Base-by-base conservation (phyloP, 2,888 invertebrate genomes). In the Selenia dentaria region DNA sequence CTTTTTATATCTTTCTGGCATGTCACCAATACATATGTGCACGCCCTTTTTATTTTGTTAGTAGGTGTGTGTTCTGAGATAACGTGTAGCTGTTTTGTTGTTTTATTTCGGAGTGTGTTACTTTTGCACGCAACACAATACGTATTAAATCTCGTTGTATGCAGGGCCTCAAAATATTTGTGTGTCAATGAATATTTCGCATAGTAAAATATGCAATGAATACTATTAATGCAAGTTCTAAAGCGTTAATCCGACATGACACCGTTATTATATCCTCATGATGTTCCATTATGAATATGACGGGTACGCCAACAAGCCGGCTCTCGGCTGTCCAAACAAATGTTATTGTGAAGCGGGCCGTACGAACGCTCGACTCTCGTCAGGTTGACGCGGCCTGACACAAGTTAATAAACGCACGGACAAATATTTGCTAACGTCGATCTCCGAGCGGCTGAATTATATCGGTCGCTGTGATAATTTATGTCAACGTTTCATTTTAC, bases 351-450 rank as follows among this genome's bases (percentile, higher is more conserved):
- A 67, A 56, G 57, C 55, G 53, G 35, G 48, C 51, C 62, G 52
- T 59, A 59, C 62, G 52, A 59, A 59, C 57, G 57, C 62, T 52
- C 59, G 59, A 39, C 44, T 47, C 47, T 36, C 37, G 47, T 52
- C 40, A 51, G 52, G 38, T 47, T 42, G 38, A 35, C 43, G 48
- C 44, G 49, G 54, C 58, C 63, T 66, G 77, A 74, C 74, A 69
- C 53, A 61, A 57, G 72, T 73, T 76, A 79, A 83, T 78, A 79
- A 14, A 38, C 38, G 14, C 26, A 11, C 14, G 66, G 18, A 38
- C 60, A 58, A 60, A 67, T 66, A 47, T 54, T 54, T 54, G 46
- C 44, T 9, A 25, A 37, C 14, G 11, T 27, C 10, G 13, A 43
- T 37, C 20, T 25, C 25, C 13, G 29, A 13, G n/a, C n/a, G 25